These are phyloP conservation scores for Gadopsis bispinosus DNA, from an alignment of 2,797 vertebrate species.

Conservation along the genomic window DNA sequence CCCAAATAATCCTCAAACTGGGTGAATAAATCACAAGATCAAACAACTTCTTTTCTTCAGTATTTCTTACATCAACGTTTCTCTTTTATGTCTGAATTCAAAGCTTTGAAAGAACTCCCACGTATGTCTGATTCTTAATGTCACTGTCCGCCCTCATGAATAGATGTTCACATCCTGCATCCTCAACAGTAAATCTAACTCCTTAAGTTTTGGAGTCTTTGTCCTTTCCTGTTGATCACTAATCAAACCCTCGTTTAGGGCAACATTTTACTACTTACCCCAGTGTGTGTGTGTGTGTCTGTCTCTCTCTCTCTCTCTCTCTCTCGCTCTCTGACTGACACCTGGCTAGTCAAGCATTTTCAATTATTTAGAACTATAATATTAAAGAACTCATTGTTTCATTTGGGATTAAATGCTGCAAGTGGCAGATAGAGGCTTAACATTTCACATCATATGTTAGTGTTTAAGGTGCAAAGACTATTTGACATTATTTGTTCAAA, in stretches of 20 bases:
- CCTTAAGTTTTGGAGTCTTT: constrained; percentile 33
- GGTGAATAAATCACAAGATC: constrained; percentile 64
- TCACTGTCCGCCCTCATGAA: constrained; percentile 60
- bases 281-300: too few species aligned
- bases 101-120: constrained; percentile 73
- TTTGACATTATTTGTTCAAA: background rate
- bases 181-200: constrained; percentile 40
- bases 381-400: background rate
- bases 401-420: background rate
- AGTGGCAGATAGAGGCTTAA: background rate
- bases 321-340: background rate
- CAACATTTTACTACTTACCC: constrained; percentile 6
- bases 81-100: constrained; percentile 79
- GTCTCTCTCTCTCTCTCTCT: background rate
- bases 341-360: constrained; percentile 1
- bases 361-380: background rate
- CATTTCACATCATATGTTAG: background rate
- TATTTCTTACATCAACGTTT: constrained; percentile 68
- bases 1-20: constrained; percentile 51
- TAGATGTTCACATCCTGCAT: constrained; percentile 54
- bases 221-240: constrained; percentile 36
- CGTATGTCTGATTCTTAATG: constrained; percentile 69
- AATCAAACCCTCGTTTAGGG: constrained; percentile 39
- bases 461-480: background rate
- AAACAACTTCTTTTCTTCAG: constrained; percentile 53